A percentile compares a stretch with the other conserved stretches of the same genome.
Conservation (phyloP, 1,140 invertebrate species). For the Oreohelix idahoensis region DNA sequence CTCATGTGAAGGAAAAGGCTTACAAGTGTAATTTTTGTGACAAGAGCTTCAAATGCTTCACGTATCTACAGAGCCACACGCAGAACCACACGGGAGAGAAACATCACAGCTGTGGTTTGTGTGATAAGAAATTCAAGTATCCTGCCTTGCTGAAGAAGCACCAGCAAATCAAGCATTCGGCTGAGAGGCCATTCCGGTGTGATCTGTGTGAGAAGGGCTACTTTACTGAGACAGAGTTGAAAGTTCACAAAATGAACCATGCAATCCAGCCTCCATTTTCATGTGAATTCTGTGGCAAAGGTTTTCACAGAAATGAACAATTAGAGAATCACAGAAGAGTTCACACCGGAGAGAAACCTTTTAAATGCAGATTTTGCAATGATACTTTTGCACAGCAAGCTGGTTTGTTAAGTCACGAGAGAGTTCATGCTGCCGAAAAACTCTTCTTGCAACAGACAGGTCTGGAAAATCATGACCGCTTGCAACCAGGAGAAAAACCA, state of each 20-base stretch:
- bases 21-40: conserved; percentile 12
- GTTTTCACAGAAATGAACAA: conserved; percentile 18
- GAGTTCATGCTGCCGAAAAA: not conserved
- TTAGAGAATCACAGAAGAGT: not conserved
- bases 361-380: conserved; percentile 22
- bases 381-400: not conserved
- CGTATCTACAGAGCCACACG: conserved; percentile 23
- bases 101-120: conserved; percentile 33
- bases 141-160: conserved; percentile 97
- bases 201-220: conserved; percentile 44
- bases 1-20: not conserved
- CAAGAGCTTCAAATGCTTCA: conserved; percentile 32
- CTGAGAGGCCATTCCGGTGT: conserved; percentile 75
- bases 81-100: conserved; percentile 37
- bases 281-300: conserved; percentile 34
- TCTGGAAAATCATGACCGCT: not conserved
- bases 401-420: not conserved
- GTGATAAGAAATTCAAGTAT: conserved; percentile 74
- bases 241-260: conserved; percentile 36
- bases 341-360: conserved; percentile 11
- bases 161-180: conserved; percentile 91
- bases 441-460: not conserved
- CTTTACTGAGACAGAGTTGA: conserved; percentile 27
- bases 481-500: conserved; percentile 65
- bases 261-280: conserved; percentile 2